phyloP scores from a whole-genome alignment of 2,113 vertebrate species.

The Colossoma macropomum region DNA sequence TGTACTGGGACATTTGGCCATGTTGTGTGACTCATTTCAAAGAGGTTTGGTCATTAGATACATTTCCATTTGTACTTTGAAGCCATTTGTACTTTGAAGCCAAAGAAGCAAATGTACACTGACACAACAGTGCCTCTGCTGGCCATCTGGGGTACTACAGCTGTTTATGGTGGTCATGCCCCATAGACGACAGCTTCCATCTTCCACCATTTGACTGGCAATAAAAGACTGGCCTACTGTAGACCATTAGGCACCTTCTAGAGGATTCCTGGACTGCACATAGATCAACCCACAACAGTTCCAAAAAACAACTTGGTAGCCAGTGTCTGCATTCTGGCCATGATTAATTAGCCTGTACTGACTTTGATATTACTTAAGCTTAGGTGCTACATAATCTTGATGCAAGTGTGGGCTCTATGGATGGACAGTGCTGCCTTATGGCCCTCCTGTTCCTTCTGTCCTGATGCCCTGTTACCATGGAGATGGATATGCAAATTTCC shows the following conservation, averaged over 20 bases:
- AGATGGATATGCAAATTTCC: constrained; percentile 42
- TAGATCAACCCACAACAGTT: background rate
- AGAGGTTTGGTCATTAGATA: background rate
- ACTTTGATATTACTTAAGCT: background rate
- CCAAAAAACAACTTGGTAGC: background rate
- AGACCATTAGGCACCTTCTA: background rate
- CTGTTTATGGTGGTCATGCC: background rate
- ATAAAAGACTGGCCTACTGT: constrained; percentile 64
- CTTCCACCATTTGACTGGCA: constrained; percentile 43
- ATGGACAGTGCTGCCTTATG: constrained; percentile 9
- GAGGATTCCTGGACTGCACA: background rate
- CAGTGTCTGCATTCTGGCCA: background rate
- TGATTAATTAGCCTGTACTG: background rate
- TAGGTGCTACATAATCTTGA: background rate
- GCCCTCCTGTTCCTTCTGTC: constrained; percentile 38
- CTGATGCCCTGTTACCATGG: constrained; percentile 51
- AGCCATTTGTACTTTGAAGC: background rate
- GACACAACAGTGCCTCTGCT: constrained; percentile 21
- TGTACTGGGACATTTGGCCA: background rate
- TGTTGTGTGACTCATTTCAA: background rate
- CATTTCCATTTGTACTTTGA: background rate
- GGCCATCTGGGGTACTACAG: background rate
- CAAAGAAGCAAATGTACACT: background rate
- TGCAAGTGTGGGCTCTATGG: background rate
- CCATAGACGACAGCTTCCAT: background rate